phyloP scores from a whole-genome alignment of 1,140 invertebrate genomes.

The Musca domestica region DNA sequence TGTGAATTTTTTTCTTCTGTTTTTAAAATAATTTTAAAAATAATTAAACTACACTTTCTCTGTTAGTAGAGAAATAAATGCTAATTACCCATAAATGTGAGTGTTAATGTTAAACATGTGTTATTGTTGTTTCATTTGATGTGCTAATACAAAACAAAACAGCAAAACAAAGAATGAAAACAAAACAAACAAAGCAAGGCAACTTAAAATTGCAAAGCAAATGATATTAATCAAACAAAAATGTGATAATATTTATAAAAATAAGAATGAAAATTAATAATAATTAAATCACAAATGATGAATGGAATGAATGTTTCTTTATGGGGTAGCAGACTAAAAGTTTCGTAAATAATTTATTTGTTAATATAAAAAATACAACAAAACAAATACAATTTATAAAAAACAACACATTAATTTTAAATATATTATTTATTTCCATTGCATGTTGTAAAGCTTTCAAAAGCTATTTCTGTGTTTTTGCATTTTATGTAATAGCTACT shows the following conservation, averaged over 20 bases:
- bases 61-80: too few species aligned
- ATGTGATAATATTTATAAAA: background rate
- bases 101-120: too few species aligned
- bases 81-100: too few species aligned
- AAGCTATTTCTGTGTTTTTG: background rate
- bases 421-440: background rate
- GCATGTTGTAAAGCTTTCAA: slow-evolving; percentile 7
- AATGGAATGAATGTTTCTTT: slow-evolving; percentile 20
- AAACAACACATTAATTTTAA: background rate
- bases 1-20: too few species aligned
- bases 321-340: slow-evolving; percentile 53
- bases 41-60: too few species aligned
- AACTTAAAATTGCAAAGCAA: slow-evolving; percentile 5
- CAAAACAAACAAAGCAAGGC: slow-evolving; percentile 12
- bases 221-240: background rate
- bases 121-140: too few species aligned
- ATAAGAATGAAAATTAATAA: background rate
- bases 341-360: slow-evolving; percentile 14
- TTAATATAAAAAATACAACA: background rate
- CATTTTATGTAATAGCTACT: background rate
- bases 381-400: background rate
- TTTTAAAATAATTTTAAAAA: too few species aligned
- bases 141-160: background rate
- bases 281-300: slow-evolving; percentile 1
- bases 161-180: slow-evolving; percentile 5